Evolutionary conservation across 2,113 vertebrate species (phyloP).

Genomic region (Catharus bicknelli): DNA sequence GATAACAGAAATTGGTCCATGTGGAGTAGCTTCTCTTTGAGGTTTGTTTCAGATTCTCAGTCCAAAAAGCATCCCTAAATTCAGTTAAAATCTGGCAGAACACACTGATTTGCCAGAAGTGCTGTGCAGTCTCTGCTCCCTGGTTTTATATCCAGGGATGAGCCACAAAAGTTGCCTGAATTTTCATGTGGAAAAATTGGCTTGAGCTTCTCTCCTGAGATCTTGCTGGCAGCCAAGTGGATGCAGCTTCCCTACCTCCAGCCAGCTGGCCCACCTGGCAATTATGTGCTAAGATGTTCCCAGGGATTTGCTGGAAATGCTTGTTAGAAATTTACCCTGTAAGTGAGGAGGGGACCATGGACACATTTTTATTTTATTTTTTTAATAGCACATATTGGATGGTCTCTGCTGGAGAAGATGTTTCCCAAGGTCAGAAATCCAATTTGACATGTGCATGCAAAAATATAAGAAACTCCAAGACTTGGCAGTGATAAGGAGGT

Average conservation of each 20-base stretch:
- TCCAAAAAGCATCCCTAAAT: background rate
- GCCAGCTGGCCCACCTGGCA: conserved; percentile 13
- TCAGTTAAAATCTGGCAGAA: background rate
- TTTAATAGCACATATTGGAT: background rate
- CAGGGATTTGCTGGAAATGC: background rate
- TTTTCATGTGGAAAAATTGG: conserved; percentile 9
- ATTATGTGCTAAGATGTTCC: background rate
- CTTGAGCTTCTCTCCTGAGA: background rate
- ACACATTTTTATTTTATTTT: background rate
- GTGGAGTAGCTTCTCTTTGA: background rate
- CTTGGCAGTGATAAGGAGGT: background rate
- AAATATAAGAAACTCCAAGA: background rate
- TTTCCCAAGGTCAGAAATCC: background rate
- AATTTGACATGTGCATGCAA: background rate
- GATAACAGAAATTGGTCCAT: background rate
- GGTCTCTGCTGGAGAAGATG: background rate
- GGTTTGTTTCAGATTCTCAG: background rate
- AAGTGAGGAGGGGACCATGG: background rate
- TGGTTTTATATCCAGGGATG: background rate
- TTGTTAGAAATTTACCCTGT: background rate
- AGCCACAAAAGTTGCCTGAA: background rate
- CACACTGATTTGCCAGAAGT: background rate
- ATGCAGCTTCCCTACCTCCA: background rate
- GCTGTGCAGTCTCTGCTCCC: background rate
- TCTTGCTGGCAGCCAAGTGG: background rate